These are phyloP conservation scores for Belonocnema kinseyi DNA, from an alignment of 1,140 invertebrate genomes.

Conservation along the genomic window DNA sequence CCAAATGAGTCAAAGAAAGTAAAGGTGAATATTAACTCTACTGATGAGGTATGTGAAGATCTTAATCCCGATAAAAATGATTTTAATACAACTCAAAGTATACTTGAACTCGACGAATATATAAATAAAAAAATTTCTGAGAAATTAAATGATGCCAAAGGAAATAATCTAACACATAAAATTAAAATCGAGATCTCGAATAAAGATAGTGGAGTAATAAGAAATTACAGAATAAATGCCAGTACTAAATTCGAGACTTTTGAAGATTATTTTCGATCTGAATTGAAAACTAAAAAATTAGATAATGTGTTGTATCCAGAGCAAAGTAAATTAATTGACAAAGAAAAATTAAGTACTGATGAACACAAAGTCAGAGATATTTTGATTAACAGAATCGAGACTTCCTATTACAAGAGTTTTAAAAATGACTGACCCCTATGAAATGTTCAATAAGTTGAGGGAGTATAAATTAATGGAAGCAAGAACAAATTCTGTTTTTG, in stretches of 20 bases:
- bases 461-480: background rate
- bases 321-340: background rate
- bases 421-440: background rate
- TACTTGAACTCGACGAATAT: background rate
- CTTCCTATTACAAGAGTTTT: background rate
- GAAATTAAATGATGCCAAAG: background rate
- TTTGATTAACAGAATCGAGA: conserved; percentile 11
- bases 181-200: background rate
- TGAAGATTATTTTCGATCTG: background rate
- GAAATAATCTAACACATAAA: background rate
- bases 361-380: conserved; percentile 8
- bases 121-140: background rate
- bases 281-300: conserved; percentile 9
- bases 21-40: too few relatives aligned
- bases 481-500: background rate
- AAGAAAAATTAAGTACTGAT: background rate
- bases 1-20: too few relatives aligned
- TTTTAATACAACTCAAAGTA: background rate
- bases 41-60: too few relatives aligned
- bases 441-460: background rate
- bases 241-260: conserved; percentile 1
- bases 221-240: background rate
- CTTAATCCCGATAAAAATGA: too few relatives aligned
- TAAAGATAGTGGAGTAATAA: background rate
- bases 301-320: background rate